Percentiles rank a stretch among this genome's conserved stretches.
phyloP scores from a whole-genome alignment of 53 echinoderm and acorn worm species.

The Zoroaster sp. region DNA sequence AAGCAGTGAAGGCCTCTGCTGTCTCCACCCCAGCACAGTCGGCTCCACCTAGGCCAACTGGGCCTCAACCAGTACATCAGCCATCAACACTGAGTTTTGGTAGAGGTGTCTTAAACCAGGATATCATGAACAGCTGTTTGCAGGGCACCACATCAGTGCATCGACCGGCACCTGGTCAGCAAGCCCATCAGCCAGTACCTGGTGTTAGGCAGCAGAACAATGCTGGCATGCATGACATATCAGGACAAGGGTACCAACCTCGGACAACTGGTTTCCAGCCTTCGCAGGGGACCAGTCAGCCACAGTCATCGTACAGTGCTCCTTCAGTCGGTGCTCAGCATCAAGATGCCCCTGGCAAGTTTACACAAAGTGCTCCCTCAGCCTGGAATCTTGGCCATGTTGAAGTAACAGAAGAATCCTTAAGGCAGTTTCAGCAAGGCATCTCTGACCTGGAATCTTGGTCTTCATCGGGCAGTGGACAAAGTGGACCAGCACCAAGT shows the following conservation, averaged over 20 bases:
- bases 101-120: slow-evolving; percentile 19
- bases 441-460: background rate
- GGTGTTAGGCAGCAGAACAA: background rate
- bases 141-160: background rate
- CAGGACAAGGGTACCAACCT: background rate
- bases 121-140: slow-evolving; percentile 2
- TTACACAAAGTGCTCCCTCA: background rate
- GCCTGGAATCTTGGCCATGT: background rate
- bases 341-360: background rate
- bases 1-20: background rate
- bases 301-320: background rate
- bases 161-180: background rate
- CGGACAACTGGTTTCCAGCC: slow-evolving; percentile 2
- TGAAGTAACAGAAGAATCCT: background rate
- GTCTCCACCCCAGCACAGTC: background rate
- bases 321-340: background rate
- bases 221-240: background rate
- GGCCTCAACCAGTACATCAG: background rate
- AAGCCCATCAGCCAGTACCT: background rate
- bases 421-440: background rate
- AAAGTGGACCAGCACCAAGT: background rate
- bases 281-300: background rate
- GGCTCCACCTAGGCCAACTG: background rate
- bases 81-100: slow-evolving; percentile 8
- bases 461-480: background rate